Conservation (phyloP, 2,797 vertebrate genomes). For the Fistularia tabacaria region DNA sequence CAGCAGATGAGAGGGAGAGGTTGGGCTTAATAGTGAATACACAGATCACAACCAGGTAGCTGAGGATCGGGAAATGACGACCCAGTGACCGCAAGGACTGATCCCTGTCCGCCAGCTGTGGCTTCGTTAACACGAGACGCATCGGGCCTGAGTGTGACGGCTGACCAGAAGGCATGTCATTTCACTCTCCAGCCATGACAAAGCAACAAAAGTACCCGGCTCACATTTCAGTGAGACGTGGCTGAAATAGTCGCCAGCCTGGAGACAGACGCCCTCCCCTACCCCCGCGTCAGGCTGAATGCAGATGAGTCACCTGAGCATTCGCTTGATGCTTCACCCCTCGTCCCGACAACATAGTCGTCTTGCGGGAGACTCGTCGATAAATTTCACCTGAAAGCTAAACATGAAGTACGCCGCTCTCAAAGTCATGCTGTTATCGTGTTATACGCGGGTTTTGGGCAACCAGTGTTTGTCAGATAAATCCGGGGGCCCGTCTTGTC, state of each 20-base stretch:
- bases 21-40: background rate
- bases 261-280: background rate
- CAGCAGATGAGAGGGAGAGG: conserved; percentile 1
- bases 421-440: background rate
- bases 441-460: background rate
- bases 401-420: background rate
- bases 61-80: no score
- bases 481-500: background rate
- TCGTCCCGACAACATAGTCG: background rate
- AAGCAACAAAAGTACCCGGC: conserved; percentile 5
- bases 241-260: background rate
- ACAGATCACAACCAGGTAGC: no score
- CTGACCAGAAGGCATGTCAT: conserved; percentile 8
- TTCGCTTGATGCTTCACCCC: background rate
- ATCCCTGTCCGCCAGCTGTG: background rate
- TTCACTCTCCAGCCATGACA: conserved; percentile 1
- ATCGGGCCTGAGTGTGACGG: background rate
- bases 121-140: conserved; percentile 2
- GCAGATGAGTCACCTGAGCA: background rate
- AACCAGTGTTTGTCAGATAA: conserved; percentile 7
- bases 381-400: background rate
- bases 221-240: background rate
- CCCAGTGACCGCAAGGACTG: background rate
- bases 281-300: background rate
- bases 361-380: background rate